A percentile compares a stretch with the other conserved stretches of the same genome.
These are phyloP conservation scores for Hedychridium roseum DNA, from an alignment of 2,888 invertebrate species.

Conservation along the genomic window DNA sequence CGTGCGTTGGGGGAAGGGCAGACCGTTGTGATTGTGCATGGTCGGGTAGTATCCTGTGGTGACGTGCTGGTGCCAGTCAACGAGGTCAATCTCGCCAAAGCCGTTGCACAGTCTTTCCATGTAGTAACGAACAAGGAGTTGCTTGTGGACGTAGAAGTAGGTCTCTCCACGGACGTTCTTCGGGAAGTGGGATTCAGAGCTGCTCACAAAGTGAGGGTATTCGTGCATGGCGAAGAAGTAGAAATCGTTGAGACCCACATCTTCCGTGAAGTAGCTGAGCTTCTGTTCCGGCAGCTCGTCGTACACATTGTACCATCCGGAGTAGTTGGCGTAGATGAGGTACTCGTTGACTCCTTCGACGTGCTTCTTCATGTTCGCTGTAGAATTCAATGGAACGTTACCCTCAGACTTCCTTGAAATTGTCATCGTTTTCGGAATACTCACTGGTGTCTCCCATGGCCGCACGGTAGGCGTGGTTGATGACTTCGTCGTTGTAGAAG, in stretches of 20 bases:
- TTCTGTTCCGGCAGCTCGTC: constrained; percentile 68
- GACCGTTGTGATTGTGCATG: constrained; percentile 70
- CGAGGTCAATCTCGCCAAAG: constrained; percentile 69
- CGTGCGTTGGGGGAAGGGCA: constrained; percentile 63
- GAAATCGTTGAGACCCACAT: constrained; percentile 73
- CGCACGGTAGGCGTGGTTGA: constrained; percentile 53
- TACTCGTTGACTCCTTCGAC: constrained; percentile 59
- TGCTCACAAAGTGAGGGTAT: constrained; percentile 73
- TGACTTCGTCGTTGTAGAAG: constrained; percentile 70
- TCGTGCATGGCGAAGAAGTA: constrained; percentile 72
- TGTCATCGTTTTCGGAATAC: constrained; percentile 6
- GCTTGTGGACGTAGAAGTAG: constrained; percentile 72
- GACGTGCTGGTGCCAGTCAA: constrained; percentile 66
- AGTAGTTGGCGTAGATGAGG: constrained; percentile 71
- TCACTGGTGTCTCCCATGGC: constrained; percentile 44
- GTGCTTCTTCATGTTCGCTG: constrained; percentile 29
- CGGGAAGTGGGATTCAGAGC: constrained; percentile 63
- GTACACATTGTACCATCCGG: constrained; percentile 58
- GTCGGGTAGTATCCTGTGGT: constrained; percentile 69
- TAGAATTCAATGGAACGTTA: too few species aligned
- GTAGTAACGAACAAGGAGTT: constrained; percentile 74
- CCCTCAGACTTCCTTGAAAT: too few species aligned
- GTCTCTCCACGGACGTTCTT: constrained; percentile 71
- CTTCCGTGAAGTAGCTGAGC: constrained; percentile 77
- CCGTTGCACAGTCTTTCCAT: constrained; percentile 74